Percentiles rank a stretch among this genome's conserved stretches.
Conservation (phyloP, 2,888 invertebrate species). For the Rotaria magnacalcarata region DNA sequence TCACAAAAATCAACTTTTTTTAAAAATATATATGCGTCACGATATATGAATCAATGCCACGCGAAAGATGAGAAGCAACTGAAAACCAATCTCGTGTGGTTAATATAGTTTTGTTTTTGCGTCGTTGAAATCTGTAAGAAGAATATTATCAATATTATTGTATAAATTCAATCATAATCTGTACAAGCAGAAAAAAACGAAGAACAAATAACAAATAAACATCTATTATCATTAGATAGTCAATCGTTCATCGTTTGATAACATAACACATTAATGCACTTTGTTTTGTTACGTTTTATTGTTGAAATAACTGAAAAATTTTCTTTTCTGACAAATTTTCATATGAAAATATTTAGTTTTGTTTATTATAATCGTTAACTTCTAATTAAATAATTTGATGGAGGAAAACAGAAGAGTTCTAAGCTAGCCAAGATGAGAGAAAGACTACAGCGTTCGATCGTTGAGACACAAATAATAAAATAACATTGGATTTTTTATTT, state of each 20-base stretch:
- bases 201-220: background rate
- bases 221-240: background rate
- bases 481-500: too few relatives aligned
- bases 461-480: too few relatives aligned
- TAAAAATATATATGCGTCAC: background rate
- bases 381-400: background rate
- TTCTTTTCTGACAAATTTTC: background rate
- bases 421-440: slow-evolving; percentile 15
- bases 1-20: background rate
- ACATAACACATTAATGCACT: background rate
- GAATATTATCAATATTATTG: background rate
- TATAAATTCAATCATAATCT: too few relatives aligned
- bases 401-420: background rate
- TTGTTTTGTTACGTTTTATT: background rate
- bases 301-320: background rate
- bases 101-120: background rate
- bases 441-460: background rate
- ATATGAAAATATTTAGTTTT: background rate
- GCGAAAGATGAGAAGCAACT: background rate
- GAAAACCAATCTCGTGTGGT: background rate
- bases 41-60: background rate
- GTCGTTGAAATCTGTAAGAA: background rate
- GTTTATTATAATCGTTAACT: background rate
- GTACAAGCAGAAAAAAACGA: too few relatives aligned
- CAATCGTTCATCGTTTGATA: background rate